These are phyloP conservation scores for Xenops minutus DNA, from an alignment of 2,797 vertebrate species.

Conservation along the genomic window DNA sequence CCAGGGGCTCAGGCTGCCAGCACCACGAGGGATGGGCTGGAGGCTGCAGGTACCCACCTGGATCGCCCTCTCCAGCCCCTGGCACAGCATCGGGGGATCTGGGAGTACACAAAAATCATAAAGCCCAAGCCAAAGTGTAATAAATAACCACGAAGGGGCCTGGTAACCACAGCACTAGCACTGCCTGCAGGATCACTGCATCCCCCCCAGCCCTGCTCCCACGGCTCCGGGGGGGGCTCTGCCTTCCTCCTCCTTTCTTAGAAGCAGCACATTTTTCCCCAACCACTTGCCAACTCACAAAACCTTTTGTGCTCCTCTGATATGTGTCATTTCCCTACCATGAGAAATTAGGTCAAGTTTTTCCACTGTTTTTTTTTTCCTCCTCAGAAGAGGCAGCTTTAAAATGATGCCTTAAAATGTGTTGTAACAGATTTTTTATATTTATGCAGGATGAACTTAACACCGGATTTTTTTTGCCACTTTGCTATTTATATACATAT, in stretches of 20 bases:
- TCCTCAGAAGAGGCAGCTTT: slow-evolving; percentile 71
- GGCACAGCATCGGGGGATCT: background rate
- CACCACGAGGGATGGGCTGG: fast-evolving
- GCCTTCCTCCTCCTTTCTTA: background rate
- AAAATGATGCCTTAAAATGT: slow-evolving; percentile 74
- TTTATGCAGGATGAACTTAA: slow-evolving; percentile 81
- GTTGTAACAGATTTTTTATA: slow-evolving; percentile 75
- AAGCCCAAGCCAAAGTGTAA: background rate
- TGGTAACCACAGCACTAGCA: background rate
- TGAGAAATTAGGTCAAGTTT: slow-evolving; percentile 72
- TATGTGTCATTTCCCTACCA: slow-evolving; percentile 62
- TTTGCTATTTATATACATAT: slow-evolving; percentile 82
- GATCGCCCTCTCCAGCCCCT: background rate
- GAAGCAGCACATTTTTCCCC: background rate
- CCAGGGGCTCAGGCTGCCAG: background rate
- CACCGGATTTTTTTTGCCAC: slow-evolving; percentile 75
- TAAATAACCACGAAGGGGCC: background rate
- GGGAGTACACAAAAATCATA: background rate
- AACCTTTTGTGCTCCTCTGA: slow-evolving; percentile 72
- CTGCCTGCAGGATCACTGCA: background rate
- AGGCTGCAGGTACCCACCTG: fast-evolving
- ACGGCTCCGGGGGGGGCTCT: fast-evolving
- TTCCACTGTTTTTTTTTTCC: slow-evolving; percentile 31
- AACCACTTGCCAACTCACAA: slow-evolving; percentile 63
- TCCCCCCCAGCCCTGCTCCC: background rate